These are phyloP conservation scores for Neoitamus cyanurus DNA, from an alignment of 2,888 invertebrate genomes.

Conservation along the genomic window DNA sequence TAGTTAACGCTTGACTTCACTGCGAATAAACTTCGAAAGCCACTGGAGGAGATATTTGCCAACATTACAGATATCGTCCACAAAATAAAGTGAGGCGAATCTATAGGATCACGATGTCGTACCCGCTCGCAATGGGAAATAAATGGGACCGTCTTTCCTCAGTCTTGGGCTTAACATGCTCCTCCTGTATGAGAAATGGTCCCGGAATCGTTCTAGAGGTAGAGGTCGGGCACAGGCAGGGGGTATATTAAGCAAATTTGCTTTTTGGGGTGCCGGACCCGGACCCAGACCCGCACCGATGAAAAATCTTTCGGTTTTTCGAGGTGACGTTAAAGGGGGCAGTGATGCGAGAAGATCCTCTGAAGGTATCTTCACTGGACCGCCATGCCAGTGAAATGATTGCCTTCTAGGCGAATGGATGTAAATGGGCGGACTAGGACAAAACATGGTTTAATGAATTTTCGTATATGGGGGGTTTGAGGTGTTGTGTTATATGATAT, in stretches of 20 bases:
- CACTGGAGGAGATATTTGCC: constrained; percentile 29
- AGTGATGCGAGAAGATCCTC: constrained; percentile 25
- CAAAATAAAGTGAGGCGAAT: constrained; percentile 30
- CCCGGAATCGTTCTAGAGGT: neutral
- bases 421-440: neutral
- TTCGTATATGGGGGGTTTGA: neutral
- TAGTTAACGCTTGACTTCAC: constrained; percentile 39
- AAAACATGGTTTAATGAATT: neutral
- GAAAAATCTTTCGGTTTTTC: constrained; percentile 25
- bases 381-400: neutral
- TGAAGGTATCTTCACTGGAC: constrained; percentile 13
- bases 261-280: neutral
- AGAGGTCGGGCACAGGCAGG: neutral
- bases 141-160: constrained; percentile 27
- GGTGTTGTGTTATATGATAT: neutral
- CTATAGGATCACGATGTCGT: neutral
- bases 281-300: neutral
- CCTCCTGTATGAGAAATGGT: constrained; percentile 18
- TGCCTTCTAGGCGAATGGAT: neutral
- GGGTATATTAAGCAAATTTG: constrained; percentile 28
- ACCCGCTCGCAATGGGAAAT: constrained; percentile 21
- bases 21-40: constrained; percentile 20
- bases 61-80: constrained; percentile 23
- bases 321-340: neutral
- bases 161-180: constrained; percentile 25